These are phyloP conservation scores for Sebastes hubbsi DNA, from an alignment of 2,797 vertebrate genomes.

Conservation along the genomic window DNA sequence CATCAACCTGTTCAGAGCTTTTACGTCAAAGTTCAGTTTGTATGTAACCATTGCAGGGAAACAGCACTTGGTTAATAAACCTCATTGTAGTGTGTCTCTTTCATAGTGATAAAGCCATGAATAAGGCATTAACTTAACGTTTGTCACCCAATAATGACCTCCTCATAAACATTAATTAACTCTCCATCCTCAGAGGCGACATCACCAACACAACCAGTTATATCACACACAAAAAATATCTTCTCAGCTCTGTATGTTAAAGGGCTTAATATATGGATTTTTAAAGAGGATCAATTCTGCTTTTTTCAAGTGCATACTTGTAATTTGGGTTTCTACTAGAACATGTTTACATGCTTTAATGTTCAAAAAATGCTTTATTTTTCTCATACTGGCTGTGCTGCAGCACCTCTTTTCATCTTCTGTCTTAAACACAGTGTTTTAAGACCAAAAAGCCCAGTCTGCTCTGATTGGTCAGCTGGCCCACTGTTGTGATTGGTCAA, in stretches of 20 bases:
- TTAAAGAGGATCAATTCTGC: too few species aligned
- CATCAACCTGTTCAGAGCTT: slow-evolving; percentile 13
- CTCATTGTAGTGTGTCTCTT: neutral
- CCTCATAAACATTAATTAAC: neutral
- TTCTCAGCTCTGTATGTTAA: neutral
- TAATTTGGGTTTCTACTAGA: too few species aligned
- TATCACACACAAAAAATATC: neutral
- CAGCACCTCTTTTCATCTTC: too few species aligned
- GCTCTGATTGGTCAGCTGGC: too few species aligned
- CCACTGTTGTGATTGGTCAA: too few species aligned
- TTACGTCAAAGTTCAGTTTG: neutral
- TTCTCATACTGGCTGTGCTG: too few species aligned
- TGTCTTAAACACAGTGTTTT: too few species aligned
- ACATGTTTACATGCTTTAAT: too few species aligned
- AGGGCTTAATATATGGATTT: too few species aligned
- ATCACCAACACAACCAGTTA: neutral
- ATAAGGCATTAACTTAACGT: slow-evolving; percentile 8
- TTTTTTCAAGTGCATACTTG: too few species aligned
- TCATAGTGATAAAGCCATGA: neutral
- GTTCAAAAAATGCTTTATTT: accelerated
- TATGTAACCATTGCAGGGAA: neutral
- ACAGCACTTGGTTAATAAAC: neutral
- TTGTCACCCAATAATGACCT: slow-evolving; percentile 9
- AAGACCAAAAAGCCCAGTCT: too few species aligned
- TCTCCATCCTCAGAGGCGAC: neutral